phyloP scores from a whole-genome alignment of 2,888 invertebrate genomes.

The Eurytoma adleriae region DNA sequence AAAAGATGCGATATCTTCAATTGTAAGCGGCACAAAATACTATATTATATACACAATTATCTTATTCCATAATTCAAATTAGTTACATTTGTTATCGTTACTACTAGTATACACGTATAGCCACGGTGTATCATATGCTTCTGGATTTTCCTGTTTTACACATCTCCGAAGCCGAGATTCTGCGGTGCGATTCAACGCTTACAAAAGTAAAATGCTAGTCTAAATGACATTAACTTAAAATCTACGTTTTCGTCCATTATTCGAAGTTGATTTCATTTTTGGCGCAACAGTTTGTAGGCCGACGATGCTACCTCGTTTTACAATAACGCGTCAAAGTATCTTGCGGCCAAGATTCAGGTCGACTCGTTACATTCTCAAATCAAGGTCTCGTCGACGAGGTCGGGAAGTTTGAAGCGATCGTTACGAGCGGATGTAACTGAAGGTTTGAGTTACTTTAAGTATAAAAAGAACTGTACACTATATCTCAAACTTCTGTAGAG shows the following conservation, averaged over 20 bases:
- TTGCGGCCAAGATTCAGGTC: too few species aligned
- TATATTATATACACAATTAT: constrained; percentile 49
- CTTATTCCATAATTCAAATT: constrained; percentile 28
- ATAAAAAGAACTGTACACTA: too few species aligned
- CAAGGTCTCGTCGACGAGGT: too few species aligned
- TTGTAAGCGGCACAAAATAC: constrained; percentile 10
- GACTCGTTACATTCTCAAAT: too few species aligned
- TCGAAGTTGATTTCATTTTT: neutral
- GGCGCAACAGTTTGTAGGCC: too few species aligned
- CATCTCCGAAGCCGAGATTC: constrained; percentile 26
- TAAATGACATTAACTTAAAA: constrained; percentile 1
- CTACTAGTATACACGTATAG: constrained; percentile 27
- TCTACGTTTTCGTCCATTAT: neutral
- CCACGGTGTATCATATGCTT: neutral
- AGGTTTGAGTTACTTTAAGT: too few species aligned
- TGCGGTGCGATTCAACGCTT: constrained; percentile 2
- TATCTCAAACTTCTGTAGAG: too few species aligned
- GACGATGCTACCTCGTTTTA: too few species aligned
- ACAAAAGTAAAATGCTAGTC: constrained; percentile 14
- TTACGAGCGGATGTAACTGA: too few species aligned
- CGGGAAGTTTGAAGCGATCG: too few species aligned
- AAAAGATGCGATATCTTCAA: neutral
- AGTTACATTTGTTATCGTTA: constrained; percentile 43
- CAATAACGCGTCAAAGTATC: too few species aligned
- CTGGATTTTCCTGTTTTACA: constrained; percentile 4